Conservation (phyloP, 2,888 invertebrate genomes). For the Heliconius cydno region DNA sequence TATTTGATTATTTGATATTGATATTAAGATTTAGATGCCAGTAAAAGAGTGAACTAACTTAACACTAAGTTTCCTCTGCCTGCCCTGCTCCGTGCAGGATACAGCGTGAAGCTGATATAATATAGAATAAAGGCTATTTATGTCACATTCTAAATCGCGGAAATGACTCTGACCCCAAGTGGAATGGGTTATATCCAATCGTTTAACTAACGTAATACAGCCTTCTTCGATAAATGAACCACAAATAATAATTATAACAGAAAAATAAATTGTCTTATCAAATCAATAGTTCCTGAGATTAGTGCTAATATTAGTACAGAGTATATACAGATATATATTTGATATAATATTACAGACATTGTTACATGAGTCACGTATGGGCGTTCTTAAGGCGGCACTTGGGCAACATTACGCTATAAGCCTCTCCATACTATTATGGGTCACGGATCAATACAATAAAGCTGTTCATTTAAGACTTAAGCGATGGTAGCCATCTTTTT, state of each 20-base stretch:
- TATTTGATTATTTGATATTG: constrained; percentile 16
- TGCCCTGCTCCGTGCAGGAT: background rate
- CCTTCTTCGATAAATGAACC: no score
- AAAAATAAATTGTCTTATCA: no score
- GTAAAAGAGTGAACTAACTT: background rate
- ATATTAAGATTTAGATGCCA: background rate
- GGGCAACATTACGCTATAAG: background rate
- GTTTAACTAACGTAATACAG: no score
- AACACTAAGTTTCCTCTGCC: background rate
- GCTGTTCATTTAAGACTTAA: constrained; percentile 4
- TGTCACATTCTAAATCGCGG: no score
- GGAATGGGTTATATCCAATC: no score
- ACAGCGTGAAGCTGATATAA: background rate
- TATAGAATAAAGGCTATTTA: no score
- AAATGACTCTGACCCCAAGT: no score
- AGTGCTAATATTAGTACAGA: background rate
- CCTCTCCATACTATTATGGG: constrained; percentile 7
- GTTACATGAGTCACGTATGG: constrained; percentile 12
- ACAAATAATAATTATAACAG: no score
- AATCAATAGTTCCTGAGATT: no score
- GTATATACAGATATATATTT: background rate
- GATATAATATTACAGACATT: background rate
- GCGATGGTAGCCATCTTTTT: background rate
- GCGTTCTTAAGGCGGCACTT: background rate
- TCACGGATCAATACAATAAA: constrained; percentile 25